These are phyloP conservation scores for Leuciscus idus DNA, from an alignment of 2,113 vertebrate species.

Conservation along the genomic window DNA sequence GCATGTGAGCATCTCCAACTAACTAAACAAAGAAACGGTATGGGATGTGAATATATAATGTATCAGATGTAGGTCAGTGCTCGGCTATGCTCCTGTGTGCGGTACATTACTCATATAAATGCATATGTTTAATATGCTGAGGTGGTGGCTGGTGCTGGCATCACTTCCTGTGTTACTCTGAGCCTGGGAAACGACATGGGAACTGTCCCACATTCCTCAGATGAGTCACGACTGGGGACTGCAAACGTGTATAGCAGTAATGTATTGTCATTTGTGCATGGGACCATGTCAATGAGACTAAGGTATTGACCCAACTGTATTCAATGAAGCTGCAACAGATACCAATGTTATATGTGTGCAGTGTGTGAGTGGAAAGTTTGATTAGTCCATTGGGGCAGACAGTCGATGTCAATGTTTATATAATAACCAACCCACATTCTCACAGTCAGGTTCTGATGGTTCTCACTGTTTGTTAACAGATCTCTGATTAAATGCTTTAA, in stretches of 20 bases:
- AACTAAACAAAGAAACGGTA: conserved; percentile 3
- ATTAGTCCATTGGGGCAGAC: conserved; percentile 34
- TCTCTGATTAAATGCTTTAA: neutral
- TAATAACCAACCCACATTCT: conserved; percentile 27
- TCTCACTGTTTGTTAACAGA: neutral
- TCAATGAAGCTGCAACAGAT: conserved; percentile 16
- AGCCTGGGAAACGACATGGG: conserved; percentile 52
- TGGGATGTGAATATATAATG: conserved; percentile 3
- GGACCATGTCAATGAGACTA: neutral
- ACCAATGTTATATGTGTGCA: conserved; percentile 2
- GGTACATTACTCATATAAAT: neutral
- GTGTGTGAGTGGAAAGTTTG: conserved; percentile 46
- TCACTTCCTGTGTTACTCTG: conserved; percentile 14
- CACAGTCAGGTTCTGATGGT: neutral
- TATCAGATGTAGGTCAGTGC: conserved; percentile 25
- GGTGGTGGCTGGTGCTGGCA: neutral
- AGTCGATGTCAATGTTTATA: conserved; percentile 36
- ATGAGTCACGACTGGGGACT: conserved; percentile 13
- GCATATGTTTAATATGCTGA: conserved; percentile 28
- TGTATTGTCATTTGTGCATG: conserved; percentile 18
- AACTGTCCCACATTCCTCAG: conserved; percentile 61
- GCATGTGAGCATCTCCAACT: conserved; percentile 9
- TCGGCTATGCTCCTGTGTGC: neutral
- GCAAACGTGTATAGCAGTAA: conserved; percentile 2
- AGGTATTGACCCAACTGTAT: conserved; percentile 11